Percentiles rank a stretch among this genome's conserved stretches.
phyloP scores from a whole-genome alignment of 2,888 invertebrate species.

The Atethmia centrago region DNA sequence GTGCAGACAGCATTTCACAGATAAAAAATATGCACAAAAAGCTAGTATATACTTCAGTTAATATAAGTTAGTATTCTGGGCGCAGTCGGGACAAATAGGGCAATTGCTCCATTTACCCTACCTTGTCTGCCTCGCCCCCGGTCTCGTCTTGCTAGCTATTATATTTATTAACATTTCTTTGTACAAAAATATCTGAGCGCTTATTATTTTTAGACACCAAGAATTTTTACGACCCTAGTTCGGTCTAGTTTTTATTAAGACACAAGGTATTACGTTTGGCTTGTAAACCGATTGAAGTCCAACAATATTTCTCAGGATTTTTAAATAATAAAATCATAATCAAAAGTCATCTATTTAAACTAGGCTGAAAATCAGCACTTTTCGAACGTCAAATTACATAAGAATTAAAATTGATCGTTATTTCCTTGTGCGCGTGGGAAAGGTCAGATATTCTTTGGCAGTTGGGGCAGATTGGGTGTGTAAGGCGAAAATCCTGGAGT shows the following conservation, averaged over 20 bases:
- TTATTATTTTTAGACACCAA: conserved; percentile 1
- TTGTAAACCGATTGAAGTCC: background rate
- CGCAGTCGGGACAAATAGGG: conserved; percentile 42
- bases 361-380: no score
- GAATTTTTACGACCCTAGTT: background rate
- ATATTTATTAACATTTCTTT: conserved; percentile 23
- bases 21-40: background rate
- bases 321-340: no score
- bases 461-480: no score
- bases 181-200: conserved; percentile 5
- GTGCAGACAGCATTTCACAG: background rate
- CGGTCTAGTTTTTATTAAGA: background rate
- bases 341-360: no score
- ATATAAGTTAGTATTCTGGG: background rate
- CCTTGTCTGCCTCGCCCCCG: conserved; percentile 34
- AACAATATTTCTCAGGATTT: background rate
- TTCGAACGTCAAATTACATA: no score
- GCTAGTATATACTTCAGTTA: no score
- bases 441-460: no score
- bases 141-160: conserved; percentile 12
- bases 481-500: no score
- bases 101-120: conserved; percentile 21
- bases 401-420: no score
- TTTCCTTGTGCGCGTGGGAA: no score
- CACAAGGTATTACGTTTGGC: conserved; percentile 16